Percentiles rank a stretch among this genome's conserved stretches.
phyloP scores from a whole-genome alignment of 2,888 invertebrate genomes.

The Cylindroiulus punctatus region DNA sequence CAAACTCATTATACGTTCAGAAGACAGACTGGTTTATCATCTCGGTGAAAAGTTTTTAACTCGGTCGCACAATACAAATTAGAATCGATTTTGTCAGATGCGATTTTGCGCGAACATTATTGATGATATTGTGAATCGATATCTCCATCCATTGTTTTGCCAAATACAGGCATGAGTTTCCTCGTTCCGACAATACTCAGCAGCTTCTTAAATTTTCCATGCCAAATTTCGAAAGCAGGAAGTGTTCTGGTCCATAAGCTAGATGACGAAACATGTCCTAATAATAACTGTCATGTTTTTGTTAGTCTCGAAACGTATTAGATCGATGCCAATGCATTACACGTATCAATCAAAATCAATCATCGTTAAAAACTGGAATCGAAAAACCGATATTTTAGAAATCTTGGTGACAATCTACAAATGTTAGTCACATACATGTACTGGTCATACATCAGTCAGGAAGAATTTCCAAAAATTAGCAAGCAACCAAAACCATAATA shows the following conservation, averaged over 20 bases:
- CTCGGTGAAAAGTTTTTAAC: not conserved
- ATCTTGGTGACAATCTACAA: too few relatives aligned
- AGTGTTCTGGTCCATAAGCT: slow-evolving; percentile 8
- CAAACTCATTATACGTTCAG: not conserved
- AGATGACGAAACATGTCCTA: not conserved
- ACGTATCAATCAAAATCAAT: slow-evolving; percentile 12
- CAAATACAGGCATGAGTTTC: too few relatives aligned
- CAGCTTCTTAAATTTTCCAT: not conserved
- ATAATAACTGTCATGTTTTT: slow-evolving; percentile 13
- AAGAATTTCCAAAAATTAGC: not conserved
- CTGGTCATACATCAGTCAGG: too few relatives aligned
- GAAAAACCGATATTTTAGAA: not conserved
- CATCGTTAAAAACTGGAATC: not conserved
- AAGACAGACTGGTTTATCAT: slow-evolving; percentile 3
- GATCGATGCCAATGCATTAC: not conserved
- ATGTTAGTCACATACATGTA: too few relatives aligned
- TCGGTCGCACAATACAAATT: not conserved
- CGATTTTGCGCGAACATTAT: not conserved
- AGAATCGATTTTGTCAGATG: not conserved
- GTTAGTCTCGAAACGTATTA: not conserved
- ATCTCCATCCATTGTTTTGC: too few relatives aligned
- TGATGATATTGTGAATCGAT: not conserved
- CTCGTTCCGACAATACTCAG: not conserved
- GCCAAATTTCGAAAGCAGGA: not conserved
- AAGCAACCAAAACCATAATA: not conserved